phyloP scores from a whole-genome alignment of 2,113 vertebrate genomes.

The Myotis yumanensis region DNA sequence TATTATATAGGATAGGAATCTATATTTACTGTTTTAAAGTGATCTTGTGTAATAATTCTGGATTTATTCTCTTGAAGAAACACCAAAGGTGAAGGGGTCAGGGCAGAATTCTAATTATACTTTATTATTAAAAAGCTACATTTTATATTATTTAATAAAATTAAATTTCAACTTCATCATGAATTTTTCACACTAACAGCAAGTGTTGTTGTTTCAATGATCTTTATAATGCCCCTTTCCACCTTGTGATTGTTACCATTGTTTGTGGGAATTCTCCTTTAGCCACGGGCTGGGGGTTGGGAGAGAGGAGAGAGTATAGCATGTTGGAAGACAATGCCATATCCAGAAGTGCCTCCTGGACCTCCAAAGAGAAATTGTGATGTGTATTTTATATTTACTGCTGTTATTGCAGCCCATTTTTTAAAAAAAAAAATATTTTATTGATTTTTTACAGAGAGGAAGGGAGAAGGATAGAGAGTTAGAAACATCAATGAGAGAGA shows the following conservation, averaged over 20 bases:
- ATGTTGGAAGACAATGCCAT: not conserved
- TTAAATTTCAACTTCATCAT: not conserved
- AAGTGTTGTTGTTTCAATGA: not conserved
- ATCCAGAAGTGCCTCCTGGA: not conserved
- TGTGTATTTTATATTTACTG: not conserved
- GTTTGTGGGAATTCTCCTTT: not conserved
- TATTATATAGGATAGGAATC: no score
- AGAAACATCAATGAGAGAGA: no score
- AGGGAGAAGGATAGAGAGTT: no score
- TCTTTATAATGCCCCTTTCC: not conserved
- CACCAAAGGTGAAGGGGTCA: not conserved
- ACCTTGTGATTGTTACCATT: not conserved
- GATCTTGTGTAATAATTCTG: not conserved
- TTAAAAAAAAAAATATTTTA: not conserved
- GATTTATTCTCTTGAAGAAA: slow-evolving; percentile 19
- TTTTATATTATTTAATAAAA: slow-evolving; percentile 29
- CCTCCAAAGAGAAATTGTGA: not conserved
- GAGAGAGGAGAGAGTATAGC: no score
- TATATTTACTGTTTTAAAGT: not conserved
- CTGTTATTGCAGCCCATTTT: not conserved
- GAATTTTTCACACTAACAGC: not conserved
- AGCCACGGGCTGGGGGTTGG: no score
- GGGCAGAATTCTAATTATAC: not conserved
- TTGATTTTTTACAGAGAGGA: no score
- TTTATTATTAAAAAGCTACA: not conserved